These are phyloP conservation scores for Malurus splendens DNA, from an alignment of 2,797 vertebrate species.

Conservation along the genomic window DNA sequence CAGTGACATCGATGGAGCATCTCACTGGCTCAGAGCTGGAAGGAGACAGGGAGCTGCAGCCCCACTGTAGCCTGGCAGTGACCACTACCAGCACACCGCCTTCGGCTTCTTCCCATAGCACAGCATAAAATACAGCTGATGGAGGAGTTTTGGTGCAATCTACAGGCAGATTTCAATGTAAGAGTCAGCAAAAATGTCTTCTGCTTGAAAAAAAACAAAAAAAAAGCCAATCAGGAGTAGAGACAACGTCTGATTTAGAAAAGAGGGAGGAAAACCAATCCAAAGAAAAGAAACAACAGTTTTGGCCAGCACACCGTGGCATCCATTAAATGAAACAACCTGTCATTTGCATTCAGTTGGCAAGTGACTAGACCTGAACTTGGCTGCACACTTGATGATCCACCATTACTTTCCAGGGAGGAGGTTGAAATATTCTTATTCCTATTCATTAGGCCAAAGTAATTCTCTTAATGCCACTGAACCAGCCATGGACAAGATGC, in stretches of 20 bases:
- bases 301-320: constrained; percentile 9
- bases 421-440: constrained; percentile 64
- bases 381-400: constrained; percentile 45
- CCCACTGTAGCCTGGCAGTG: not conserved
- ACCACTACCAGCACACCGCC: not conserved
- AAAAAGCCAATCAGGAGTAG: not conserved
- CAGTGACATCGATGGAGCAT: not conserved
- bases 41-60: not conserved
- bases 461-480: constrained; percentile 63
- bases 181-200: constrained; percentile 34
- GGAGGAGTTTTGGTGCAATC: not conserved
- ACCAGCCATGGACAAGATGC: constrained; percentile 64
- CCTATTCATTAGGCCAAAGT: constrained; percentile 65
- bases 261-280: not conserved
- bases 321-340: constrained; percentile 40
- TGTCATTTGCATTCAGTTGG: constrained; percentile 30
- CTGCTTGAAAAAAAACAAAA: not conserved
- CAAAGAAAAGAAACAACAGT: constrained; percentile 6
- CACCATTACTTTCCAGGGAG: constrained; percentile 54
- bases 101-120: not conserved
- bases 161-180: not conserved
- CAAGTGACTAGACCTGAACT: constrained; percentile 45
- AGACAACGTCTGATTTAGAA: constrained; percentile 35
- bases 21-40: accelerated
- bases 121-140: not conserved